Base-by-base conservation (phyloP, 2,888 invertebrate species). In the Lissonota sp. region DNA sequence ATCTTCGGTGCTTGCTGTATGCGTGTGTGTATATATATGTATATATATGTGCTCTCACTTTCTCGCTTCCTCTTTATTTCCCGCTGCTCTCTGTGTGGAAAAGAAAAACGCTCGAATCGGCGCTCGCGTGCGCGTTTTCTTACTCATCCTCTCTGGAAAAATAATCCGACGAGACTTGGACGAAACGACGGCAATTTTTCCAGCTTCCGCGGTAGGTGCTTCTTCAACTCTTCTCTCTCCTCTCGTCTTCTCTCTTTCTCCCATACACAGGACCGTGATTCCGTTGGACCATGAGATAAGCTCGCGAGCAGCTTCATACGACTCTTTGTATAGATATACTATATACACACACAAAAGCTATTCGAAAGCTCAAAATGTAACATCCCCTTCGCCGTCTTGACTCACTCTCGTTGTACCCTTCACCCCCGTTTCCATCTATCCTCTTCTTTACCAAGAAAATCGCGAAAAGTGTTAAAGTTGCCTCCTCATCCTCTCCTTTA, bases 81-180 rank as follows among this genome's bases (percentile, higher is more conserved):
- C 3, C 26, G 26, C 75, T 42, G 77, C 60, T 79, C 44, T 62
- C 57, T 53, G 39, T 16, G 64, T 73, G 53, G 66, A 60, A 69
- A 63, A 60, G 66, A 42, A 72, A 55, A 58, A 63, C 39, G 66
- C 74, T 51, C 66, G 75, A 73, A 78, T 57, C 64, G 58, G 62
- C 46, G 70, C 16, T 67, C 49, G 16, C 55, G 16, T 6, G 51
- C 53, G 12, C 53, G 53, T 14, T 8, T 26, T 57, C 57, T n/a
- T 37, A 10, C 37, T 26, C 26, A 26, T 26, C 26, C 71, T 64
- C 55, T 77, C 60, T 66, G 57, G 82, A 80, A 82, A 83, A 82
- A 84, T 84, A 84, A 84, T 84, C 82, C 83, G 79, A 57, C 66
- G 75, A 75, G 79, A 79, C 79, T 79, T 66, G 79, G 75, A 79